Conservation (phyloP, 2,113 vertebrate genomes). For the Pantherophis guttatus region DNA sequence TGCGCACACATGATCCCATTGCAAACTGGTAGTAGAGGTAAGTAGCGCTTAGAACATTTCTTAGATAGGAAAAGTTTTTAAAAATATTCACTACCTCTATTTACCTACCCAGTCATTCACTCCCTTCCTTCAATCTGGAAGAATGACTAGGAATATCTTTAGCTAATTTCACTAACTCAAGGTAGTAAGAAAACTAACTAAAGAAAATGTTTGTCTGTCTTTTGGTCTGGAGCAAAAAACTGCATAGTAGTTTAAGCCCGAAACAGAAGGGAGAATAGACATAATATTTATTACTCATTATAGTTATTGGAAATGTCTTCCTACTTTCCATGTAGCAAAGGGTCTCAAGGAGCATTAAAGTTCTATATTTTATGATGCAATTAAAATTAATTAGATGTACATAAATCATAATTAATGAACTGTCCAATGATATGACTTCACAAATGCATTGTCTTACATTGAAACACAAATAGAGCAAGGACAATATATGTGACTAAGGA, state of each 20-base stretch:
- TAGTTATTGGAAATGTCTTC: not conserved
- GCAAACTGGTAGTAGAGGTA: too few species aligned
- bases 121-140: not conserved
- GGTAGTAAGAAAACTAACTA: not conserved
- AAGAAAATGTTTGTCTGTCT: not conserved
- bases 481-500: not conserved
- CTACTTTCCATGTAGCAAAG: not conserved
- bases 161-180: not conserved
- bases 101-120: not conserved
- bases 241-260: not conserved
- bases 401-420: not conserved
- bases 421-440: not conserved
- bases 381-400: not conserved
- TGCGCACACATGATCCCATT: too few species aligned
- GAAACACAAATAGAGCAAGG: not conserved
- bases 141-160: not conserved
- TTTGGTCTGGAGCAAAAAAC: not conserved
- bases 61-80: not conserved
- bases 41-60: not conserved
- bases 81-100: too few species aligned
- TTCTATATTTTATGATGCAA: not conserved
- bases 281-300: not conserved
- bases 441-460: not conserved
- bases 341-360: not conserved
- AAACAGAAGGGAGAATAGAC: not conserved